phyloP scores from a whole-genome alignment of 2,113 vertebrate genomes.

The Clupea harengus region DNA sequence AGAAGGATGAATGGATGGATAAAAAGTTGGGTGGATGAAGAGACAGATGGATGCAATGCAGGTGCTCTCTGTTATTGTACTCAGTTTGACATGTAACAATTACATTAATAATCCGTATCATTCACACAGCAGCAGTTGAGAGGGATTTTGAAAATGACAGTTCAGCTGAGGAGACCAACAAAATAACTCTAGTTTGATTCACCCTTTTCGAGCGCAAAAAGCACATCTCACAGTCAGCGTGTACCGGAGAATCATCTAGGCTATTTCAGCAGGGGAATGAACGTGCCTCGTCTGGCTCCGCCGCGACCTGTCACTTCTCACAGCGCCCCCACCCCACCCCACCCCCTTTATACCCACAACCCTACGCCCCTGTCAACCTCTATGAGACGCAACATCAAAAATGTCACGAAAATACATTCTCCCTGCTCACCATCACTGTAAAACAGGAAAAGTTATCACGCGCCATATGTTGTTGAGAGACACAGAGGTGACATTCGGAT shows the following conservation, averaged over 20 bases:
- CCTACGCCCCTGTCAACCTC: neutral
- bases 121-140: neutral
- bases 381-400: neutral
- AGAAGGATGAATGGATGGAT: neutral
- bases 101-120: neutral
- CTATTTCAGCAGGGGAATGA: slow-evolving; percentile 49
- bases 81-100: neutral
- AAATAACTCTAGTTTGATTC: slow-evolving; percentile 48
- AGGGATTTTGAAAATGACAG: neutral
- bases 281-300: slow-evolving; percentile 47
- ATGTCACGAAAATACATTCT: neutral
- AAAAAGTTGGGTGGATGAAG: neutral
- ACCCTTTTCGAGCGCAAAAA: slow-evolving; percentile 53
- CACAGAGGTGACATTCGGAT: neutral
- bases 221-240: slow-evolving; percentile 47
- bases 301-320: slow-evolving; percentile 41
- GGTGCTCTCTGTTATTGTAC: neutral
- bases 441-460: neutral
- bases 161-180: neutral
- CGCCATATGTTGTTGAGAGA: neutral
- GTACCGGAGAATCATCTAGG: slow-evolving; percentile 52
- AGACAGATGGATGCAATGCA: neutral
- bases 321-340: neutral
- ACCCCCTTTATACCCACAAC: neutral
- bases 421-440: neutral